Conservation (phyloP, 2,797 vertebrate genomes). For the Chelon auratus region DNA sequence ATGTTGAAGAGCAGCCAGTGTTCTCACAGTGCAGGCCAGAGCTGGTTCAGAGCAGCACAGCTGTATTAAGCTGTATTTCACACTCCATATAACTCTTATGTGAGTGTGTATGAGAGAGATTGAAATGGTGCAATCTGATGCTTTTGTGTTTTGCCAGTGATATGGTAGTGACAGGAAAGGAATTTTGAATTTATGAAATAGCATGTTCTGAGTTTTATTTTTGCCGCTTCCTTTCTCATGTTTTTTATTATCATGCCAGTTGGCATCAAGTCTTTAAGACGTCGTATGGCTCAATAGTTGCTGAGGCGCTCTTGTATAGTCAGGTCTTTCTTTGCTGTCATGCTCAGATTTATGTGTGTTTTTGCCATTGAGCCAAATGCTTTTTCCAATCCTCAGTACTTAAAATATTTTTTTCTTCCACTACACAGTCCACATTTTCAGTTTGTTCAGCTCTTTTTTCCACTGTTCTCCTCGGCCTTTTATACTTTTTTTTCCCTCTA, state of each 20-base stretch:
- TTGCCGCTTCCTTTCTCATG: neutral
- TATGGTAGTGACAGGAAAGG: conserved; percentile 20
- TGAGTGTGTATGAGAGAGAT: conserved; percentile 14
- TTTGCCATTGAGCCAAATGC: conserved; percentile 38
- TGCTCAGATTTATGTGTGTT: conserved; percentile 46
- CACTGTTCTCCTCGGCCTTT: neutral
- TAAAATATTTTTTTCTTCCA: conserved; percentile 40
- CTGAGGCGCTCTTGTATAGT: conserved; percentile 9
- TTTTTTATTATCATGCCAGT: conserved; percentile 5
- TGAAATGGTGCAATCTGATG: conserved; percentile 33
- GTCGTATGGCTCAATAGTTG: conserved; percentile 7
- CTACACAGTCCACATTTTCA: conserved; percentile 36
- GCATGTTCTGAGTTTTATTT: neutral
- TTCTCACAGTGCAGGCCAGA: conserved; percentile 74
- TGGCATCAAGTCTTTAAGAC: conserved; percentile 3
- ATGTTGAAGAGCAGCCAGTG: conserved; percentile 79
- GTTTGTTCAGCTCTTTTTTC: conserved; percentile 28
- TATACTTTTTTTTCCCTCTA: conserved; percentile 1
- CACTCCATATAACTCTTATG: conserved; percentile 53
- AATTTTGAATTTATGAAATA: conserved; percentile 10
- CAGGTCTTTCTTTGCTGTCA: conserved; percentile 33
- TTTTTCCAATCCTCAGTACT: conserved; percentile 44
- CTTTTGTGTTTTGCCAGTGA: conserved; percentile 48
- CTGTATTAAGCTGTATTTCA: conserved; percentile 71
- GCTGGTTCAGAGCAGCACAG: conserved; percentile 69